Percentiles rank a stretch among this genome's conserved stretches.
Evolutionary conservation across 2,113 vertebrate species (phyloP).

Genomic region (Riparia riparia): DNA sequence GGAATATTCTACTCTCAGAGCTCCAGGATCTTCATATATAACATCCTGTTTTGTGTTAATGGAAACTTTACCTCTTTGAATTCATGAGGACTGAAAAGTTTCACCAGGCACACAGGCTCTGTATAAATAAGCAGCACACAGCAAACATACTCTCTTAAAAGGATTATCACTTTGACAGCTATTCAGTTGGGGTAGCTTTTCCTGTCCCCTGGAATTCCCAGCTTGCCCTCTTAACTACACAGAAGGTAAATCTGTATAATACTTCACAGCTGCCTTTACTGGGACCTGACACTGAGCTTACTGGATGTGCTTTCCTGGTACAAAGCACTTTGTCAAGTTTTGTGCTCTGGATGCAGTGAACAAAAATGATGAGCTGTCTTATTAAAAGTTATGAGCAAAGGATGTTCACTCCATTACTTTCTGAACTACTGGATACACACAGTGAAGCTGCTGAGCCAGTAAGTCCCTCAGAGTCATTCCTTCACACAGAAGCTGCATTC

Average conservation of each 20-base stretch:
- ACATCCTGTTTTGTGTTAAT: constrained; percentile 9
- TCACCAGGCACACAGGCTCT: constrained; percentile 7
- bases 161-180: constrained; percentile 67
- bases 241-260: constrained; percentile 62
- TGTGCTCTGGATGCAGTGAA: constrained; percentile 27
- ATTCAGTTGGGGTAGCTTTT: constrained; percentile 54
- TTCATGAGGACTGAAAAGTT: constrained; percentile 46
- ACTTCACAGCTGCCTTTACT: constrained; percentile 42
- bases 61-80: constrained; percentile 37
- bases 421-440: neutral
- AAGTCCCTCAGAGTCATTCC: neutral
- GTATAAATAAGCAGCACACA: constrained; percentile 55
- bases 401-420: constrained; percentile 51
- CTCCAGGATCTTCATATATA: neutral
- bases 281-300: constrained; percentile 45
- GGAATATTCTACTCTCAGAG: constrained; percentile 9
- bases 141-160: constrained; percentile 51
- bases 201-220: constrained; percentile 54
- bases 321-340: constrained; percentile 51
- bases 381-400: constrained; percentile 60
- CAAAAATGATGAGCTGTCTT: constrained; percentile 32
- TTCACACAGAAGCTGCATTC: neutral
- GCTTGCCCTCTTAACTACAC: constrained; percentile 51
- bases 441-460: neutral
- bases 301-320: constrained; percentile 32